phyloP scores from a whole-genome alignment of 2,797 vertebrate species.

The Cryptoprocta ferox region DNA sequence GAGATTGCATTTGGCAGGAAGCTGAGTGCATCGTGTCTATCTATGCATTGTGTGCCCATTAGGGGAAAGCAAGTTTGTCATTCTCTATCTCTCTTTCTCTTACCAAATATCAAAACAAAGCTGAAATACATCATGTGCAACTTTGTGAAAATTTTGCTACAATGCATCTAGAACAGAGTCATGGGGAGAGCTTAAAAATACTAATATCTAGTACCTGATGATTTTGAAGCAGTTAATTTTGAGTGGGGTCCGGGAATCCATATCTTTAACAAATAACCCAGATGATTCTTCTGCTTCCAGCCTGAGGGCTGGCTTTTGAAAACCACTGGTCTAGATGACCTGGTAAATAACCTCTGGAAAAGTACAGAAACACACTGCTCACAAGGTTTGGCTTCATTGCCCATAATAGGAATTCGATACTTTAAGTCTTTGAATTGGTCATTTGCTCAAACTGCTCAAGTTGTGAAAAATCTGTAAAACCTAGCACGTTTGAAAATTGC shows the following conservation, averaged over 20 bases:
- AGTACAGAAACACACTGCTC: not conserved
- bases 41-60: not conserved
- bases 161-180: not conserved
- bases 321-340: conserved; percentile 30
- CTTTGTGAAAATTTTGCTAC: not conserved
- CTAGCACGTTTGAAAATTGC: conserved; percentile 61
- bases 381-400: conserved; percentile 49
- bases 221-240: conserved; percentile 3
- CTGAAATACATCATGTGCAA: not conserved
- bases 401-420: conserved; percentile 62
- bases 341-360: conserved; percentile 66
- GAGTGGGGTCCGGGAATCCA: not conserved
- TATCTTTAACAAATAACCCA: conserved; percentile 45
- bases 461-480: conserved; percentile 66
- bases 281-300: not conserved
- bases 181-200: not conserved
- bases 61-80: conserved; percentile 18
- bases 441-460: conserved; percentile 74
- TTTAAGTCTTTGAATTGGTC: conserved; percentile 63
- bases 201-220: conserved; percentile 4
- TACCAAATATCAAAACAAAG: conserved; percentile 26
- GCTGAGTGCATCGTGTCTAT: conserved; percentile 51
- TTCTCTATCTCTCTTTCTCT: not conserved
- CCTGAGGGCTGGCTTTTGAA: conserved; percentile 48
- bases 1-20: conserved; percentile 57